Conservation (phyloP, 2,888 invertebrate species). For the Elaeidobius kamerunicus region DNA sequence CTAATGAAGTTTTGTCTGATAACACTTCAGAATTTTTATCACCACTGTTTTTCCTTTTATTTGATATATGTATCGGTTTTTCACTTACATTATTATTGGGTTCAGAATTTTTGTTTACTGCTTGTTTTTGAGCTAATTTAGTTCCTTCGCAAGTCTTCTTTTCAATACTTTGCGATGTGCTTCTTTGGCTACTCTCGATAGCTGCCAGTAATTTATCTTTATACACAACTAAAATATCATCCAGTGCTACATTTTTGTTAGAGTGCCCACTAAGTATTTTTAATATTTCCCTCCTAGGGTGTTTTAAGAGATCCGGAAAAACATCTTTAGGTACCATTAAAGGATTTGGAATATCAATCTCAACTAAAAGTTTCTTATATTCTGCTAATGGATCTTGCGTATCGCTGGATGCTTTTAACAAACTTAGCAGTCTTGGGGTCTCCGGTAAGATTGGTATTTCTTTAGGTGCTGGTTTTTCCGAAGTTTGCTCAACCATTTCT, state of each 20-base stretch:
- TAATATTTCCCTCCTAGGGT: slow-evolving; percentile 76
- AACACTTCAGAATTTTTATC: slow-evolving; percentile 20
- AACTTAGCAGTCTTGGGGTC: slow-evolving; percentile 49
- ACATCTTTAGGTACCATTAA: slow-evolving; percentile 75
- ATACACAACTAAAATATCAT: slow-evolving; percentile 30
- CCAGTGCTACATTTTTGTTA: slow-evolving; percentile 21
- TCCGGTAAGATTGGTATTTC: slow-evolving; percentile 31
- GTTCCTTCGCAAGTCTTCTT: not conserved
- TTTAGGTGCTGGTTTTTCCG: slow-evolving; percentile 21
- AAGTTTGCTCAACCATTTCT: slow-evolving; percentile 40
- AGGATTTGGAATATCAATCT: slow-evolving; percentile 76
- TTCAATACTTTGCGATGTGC: slow-evolving; percentile 38
- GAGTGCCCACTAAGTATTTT: slow-evolving; percentile 67
- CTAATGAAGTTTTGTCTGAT: slow-evolving; percentile 42
- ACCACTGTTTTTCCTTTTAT: slow-evolving; percentile 14
- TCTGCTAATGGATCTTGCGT: slow-evolving; percentile 65
- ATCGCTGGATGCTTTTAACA: slow-evolving; percentile 52
- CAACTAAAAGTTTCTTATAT: slow-evolving; percentile 64
- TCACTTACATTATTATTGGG: slow-evolving; percentile 35
- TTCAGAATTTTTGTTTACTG: slow-evolving; percentile 46
- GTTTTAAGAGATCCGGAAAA: slow-evolving; percentile 65
- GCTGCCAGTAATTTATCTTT: slow-evolving; percentile 30
- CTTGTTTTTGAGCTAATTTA: slow-evolving; percentile 46
- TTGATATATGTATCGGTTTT: slow-evolving; percentile 4
- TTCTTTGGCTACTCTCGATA: slow-evolving; percentile 52